Percentiles rank a stretch among this genome's conserved stretches.
Evolutionary conservation across 2,113 vertebrate species (phyloP).

Genomic region (Scolopax mira): DNA sequence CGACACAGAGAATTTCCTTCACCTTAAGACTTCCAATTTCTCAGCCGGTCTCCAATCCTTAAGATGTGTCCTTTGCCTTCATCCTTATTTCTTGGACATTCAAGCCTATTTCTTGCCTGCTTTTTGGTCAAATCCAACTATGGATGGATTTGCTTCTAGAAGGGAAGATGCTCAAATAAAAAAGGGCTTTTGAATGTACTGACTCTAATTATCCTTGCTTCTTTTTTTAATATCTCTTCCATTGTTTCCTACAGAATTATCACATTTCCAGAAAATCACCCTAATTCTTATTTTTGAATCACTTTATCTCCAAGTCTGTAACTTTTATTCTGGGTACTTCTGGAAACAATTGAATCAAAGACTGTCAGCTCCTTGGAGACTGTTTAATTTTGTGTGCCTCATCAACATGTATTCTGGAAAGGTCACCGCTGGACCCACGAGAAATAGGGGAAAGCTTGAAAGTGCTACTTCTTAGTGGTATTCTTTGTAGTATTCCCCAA

Average conservation of each 20-base stretch:
- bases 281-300: neutral
- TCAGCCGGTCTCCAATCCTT: neutral
- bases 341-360: slow-evolving; percentile 46
- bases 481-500: neutral
- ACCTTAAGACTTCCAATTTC: neutral
- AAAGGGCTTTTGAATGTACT: neutral
- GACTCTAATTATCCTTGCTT: neutral
- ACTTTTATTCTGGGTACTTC: slow-evolving; percentile 68
- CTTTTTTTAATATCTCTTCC: neutral
- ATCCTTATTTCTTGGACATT: slow-evolving; percentile 1
- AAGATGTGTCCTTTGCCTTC: slow-evolving; percentile 34
- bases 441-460: neutral
- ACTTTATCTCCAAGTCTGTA: neutral
- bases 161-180: neutral
- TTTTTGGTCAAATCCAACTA: neutral
- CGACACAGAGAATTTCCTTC: neutral
- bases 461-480: neutral
- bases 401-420: slow-evolving; percentile 62
- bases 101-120: slow-evolving; percentile 7
- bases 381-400: slow-evolving; percentile 69
- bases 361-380: slow-evolving; percentile 75
- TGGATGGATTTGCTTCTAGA: neutral
- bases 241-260: slow-evolving; percentile 2
- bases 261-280: neutral
- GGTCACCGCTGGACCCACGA: neutral